Evolutionary conservation across 2,797 vertebrate genomes (phyloP), one percentile per base, ranked within the genome.

Genomic region (Natrix natrix): DNA sequence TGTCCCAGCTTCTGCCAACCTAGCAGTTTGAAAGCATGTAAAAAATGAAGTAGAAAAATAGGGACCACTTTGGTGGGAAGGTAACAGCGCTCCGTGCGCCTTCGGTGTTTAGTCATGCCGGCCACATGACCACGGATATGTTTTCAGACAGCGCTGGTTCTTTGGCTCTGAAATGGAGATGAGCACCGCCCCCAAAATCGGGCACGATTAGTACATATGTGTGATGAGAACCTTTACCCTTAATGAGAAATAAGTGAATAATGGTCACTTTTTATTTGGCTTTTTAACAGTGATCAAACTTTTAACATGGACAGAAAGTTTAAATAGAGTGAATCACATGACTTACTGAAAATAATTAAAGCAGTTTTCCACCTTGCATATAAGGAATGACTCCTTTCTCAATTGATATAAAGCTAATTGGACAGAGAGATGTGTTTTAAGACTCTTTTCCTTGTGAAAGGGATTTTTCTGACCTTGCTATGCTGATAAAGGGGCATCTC

Each of bases 191-290:
- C 48, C 48, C 48, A 0, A 52, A 52, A 7, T 52, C 48, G 48
- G 48, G 48, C 4, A 52, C 48, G 5, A 7, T 7, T 5, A 52
- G 48, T 52, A 52, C 48, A 52, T 52, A 52, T 52, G 48, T 52
- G 48, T 7, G 48, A 52, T 5, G 48, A 7, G 48, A 52, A 52
- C 48, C 48, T 52, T 52, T 52, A 52, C 48, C 48, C 5, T 90
- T 66, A 56, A 0, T 55, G 95, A 90, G n/a, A 55, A 74, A 91
- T 93, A 91, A 87, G 90, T 93, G 93, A 90, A 83, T 87, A 86
- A 55, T 59, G 83, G 92, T 95, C 2, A 59, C 32, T 95, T 95
- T 93, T 90, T 88, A 92, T 91, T 95, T 78, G 89, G 61, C 37
- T 57, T 78, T 91, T 91, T 69, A 93, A 93, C 86, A 66, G 86